phyloP scores from a whole-genome alignment of 2,888 invertebrate species.

The Falcaria lacertinaria region DNA sequence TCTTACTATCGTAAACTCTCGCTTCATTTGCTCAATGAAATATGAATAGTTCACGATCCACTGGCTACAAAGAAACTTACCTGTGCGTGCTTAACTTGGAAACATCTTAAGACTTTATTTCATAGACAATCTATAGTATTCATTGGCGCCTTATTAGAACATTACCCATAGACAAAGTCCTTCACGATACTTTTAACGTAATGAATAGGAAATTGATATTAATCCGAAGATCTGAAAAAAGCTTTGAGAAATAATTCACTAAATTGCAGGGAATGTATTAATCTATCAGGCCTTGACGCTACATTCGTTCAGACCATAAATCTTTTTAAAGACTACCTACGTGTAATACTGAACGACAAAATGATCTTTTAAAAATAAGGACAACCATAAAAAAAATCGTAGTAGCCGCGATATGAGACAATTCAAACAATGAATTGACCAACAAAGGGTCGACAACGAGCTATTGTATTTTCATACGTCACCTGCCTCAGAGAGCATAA shows the following conservation, averaged over 20 bases:
- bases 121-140: too few species aligned
- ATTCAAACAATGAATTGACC: slow-evolving; percentile 49
- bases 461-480: slow-evolving; percentile 51
- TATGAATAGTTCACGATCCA: slow-evolving; percentile 27
- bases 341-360: too few species aligned
- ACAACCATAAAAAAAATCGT: slow-evolving; percentile 1
- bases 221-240: too few species aligned
- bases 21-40: slow-evolving; percentile 33
- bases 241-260: too few species aligned
- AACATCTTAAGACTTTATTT: neutral
- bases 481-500: slow-evolving; percentile 46
- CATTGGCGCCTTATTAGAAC: too few species aligned
- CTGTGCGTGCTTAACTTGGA: neutral
- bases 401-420: slow-evolving; percentile 45
- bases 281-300: too few species aligned
- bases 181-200: too few species aligned
- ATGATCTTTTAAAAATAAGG: neutral
- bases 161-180: too few species aligned
- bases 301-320: too few species aligned
- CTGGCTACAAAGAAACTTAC: slow-evolving; percentile 19
- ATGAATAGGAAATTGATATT: too few species aligned
- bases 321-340: too few species aligned
- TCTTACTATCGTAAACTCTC: slow-evolving; percentile 23
- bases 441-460: slow-evolving; percentile 44
- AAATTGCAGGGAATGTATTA: too few species aligned